Evolutionary conservation across 1,140 invertebrate genomes (phyloP), one percentile per base, ranked within the genome.

Genomic region (Drosophila arizonae): DNA sequence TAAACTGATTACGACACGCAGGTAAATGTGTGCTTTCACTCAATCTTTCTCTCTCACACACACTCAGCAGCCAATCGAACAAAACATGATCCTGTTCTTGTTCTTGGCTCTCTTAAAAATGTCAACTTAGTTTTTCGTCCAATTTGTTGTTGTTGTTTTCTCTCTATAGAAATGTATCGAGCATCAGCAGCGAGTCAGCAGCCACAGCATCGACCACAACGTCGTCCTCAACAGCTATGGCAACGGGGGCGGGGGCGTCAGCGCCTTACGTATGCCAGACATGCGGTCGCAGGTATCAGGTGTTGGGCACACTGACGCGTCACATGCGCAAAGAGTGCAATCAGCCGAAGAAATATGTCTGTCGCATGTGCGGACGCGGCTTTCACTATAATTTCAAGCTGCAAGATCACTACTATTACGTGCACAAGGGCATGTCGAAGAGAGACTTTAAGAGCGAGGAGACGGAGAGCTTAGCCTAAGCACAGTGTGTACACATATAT

Each of bases 281-380:
- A 48, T 94, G 94, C 81, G 91, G 90, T 64, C 93, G 94, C 77
- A 92, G 91, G 51, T 94, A 94, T 90, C 93, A 92, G 86, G 86
- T 93, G 51, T 90, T 92, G 39, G 93, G 93, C 70, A 94, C 93
- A 17, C 61, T 94, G 57, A 94, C 92, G 76, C 92, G 94, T 6
- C 94, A 94, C 76, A 81, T 94, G 64, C 90, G 93, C 30, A 92
- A 92, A 72, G 93, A 93, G 84, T 93, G 93, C 81, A 94, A 93
- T 46, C 92, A 93, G 50, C 92, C 93, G 64, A 92, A 93, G 48
- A 92, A 91, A 69, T 93, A 92, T 76, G 78, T 90, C 48, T 94
- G 93, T 76, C 67, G 64, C 10, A 81, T 90, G 68, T 93, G 93
- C 63, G 72, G 74, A 58, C 93, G 93, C 67, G 91, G 91, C 21